These are phyloP conservation scores for Alloscopus bannaensis DNA, from an alignment of 2,888 invertebrate species.

Conservation along the genomic window DNA sequence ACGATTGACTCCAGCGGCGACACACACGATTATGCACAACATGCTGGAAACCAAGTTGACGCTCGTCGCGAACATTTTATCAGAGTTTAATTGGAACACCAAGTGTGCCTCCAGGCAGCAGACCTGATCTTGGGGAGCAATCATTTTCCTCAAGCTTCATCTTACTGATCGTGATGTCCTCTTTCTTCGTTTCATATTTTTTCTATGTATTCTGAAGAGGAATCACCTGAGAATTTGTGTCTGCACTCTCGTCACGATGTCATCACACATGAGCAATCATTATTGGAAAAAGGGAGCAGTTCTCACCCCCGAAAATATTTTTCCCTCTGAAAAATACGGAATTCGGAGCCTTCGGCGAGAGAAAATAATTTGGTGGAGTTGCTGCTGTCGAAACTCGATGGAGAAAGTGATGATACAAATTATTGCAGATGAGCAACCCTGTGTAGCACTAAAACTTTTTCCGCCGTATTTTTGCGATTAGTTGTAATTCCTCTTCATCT, in stretches of 20 bases:
- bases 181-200: no score
- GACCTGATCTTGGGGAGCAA: not conserved
- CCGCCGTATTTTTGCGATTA: slow-evolving; percentile 6
- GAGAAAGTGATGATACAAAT: slow-evolving; percentile 8
- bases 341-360: not conserved
- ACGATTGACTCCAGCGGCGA: no score
- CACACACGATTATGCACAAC: no score
- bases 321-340: not conserved
- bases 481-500: slow-evolving; percentile 17
- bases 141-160: slow-evolving; percentile 27
- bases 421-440: slow-evolving; percentile 34
- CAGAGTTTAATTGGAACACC: slow-evolving; percentile 64
- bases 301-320: not conserved
- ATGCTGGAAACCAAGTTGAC: no score
- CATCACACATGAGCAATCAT: slow-evolving; percentile 63
- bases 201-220: no score
- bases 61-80: slow-evolving; percentile 43
- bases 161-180: no score
- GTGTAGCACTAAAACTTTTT: slow-evolving; percentile 7
- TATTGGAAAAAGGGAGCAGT: no score
- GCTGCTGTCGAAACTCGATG: not conserved
- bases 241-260: no score
- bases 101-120: slow-evolving; percentile 54
- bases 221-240: no score
- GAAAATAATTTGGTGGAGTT: not conserved